These are phyloP conservation scores for Agrochola circellaris DNA, from an alignment of 2,888 invertebrate species.

Conservation along the genomic window DNA sequence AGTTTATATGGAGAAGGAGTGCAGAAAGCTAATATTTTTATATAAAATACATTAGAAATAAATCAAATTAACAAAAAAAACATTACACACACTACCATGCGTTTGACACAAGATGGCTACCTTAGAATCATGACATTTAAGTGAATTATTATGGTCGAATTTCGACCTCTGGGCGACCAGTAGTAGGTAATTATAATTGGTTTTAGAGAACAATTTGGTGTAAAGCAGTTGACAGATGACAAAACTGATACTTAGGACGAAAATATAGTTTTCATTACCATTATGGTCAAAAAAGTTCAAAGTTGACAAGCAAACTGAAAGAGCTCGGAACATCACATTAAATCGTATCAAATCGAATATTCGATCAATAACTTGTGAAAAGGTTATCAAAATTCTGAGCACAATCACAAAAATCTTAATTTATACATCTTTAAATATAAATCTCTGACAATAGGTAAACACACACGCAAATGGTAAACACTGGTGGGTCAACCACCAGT, in stretches of 20 bases:
- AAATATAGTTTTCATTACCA: background rate
- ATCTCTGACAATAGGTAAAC: background rate
- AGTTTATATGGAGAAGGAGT: no score
- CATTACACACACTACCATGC: no score
- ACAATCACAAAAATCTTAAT: conserved; percentile 3
- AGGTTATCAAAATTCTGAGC: background rate
- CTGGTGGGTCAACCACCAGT: no score
- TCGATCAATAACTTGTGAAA: conserved; percentile 2
- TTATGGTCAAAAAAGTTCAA: background rate
- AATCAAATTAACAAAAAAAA: no score
- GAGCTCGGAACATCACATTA: background rate
- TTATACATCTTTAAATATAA: background rate
- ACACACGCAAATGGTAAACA: no score
- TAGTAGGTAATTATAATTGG: background rate
- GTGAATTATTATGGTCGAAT: no score
- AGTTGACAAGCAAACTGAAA: background rate
- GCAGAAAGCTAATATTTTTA: no score
- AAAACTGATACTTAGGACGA: background rate
- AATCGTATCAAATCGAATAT: background rate
- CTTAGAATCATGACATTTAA: no score
- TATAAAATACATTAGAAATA: no score
- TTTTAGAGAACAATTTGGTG: background rate
- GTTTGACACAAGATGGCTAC: no score
- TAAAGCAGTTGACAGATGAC: background rate
- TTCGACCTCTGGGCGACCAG: no score